phyloP scores from a whole-genome alignment of 2,113 vertebrate genomes.

The Megatriorchis doriae region DNA sequence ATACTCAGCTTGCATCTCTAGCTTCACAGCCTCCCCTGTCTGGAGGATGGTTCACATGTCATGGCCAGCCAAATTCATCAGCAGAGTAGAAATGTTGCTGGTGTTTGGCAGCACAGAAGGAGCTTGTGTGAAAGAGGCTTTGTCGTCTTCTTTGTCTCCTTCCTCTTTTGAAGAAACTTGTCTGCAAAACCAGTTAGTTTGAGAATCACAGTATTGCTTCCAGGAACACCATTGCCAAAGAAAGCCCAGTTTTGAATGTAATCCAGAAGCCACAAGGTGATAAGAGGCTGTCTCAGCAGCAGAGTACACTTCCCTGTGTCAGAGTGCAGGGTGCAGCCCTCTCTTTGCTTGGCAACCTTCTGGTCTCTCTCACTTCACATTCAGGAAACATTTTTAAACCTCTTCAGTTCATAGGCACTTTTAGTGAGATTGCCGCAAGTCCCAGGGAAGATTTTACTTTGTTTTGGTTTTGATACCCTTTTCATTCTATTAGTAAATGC shows the following conservation, averaged over 20 bases:
- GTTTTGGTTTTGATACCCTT: slow-evolving; percentile 29
- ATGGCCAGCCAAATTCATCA: not conserved
- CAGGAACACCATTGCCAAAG: not conserved
- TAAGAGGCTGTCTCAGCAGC: slow-evolving; percentile 25
- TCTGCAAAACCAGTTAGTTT: not conserved
- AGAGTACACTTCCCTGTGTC: slow-evolving; percentile 7
- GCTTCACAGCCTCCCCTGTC: not conserved
- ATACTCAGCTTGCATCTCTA: not conserved
- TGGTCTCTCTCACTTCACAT: not conserved
- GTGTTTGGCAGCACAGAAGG: not conserved
- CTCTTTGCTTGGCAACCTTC: slow-evolving; percentile 16
- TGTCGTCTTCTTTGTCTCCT: not conserved
- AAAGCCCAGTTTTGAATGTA: not conserved
- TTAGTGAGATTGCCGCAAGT: not conserved
- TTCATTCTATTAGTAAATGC: not conserved
- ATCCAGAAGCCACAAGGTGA: slow-evolving; percentile 49
- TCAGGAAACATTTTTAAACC: slow-evolving; percentile 13
- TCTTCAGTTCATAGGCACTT: not conserved
- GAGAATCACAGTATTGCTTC: not conserved
- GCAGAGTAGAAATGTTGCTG: not conserved
- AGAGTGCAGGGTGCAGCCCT: slow-evolving; percentile 32
- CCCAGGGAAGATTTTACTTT: slow-evolving; percentile 2
- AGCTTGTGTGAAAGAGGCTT: not conserved
- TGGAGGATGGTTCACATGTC: not conserved
- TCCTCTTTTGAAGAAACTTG: slow-evolving; percentile 19